Percentiles rank a stretch among this genome's conserved stretches.
Conservation (phyloP, 2,888 invertebrate genomes). For the Parnassius mnemosyne region DNA sequence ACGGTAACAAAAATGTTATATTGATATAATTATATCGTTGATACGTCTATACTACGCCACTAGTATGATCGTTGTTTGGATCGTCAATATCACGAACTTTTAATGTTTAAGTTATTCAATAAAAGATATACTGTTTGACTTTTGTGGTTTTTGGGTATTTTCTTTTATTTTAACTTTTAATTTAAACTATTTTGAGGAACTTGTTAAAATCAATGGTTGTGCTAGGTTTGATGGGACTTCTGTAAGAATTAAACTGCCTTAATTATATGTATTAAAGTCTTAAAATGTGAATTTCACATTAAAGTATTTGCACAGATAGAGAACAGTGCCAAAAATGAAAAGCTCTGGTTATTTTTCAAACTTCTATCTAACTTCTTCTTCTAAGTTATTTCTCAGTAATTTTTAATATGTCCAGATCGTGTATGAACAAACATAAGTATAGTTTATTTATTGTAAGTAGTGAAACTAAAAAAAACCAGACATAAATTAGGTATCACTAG, state of each 20-base stretch:
- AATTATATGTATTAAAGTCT: not conserved
- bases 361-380: too few relatives aligned
- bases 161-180: not conserved
- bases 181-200: not conserved
- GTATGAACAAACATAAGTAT: too few relatives aligned
- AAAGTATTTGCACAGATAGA: too few relatives aligned
- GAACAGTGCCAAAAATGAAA: too few relatives aligned
- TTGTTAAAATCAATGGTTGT: not conserved
- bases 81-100: slow-evolving; percentile 1
- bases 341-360: too few relatives aligned
- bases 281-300: not conserved
- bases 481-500: too few relatives aligned
- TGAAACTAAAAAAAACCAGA: too few relatives aligned
- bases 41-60: not conserved
- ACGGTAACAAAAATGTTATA: too few relatives aligned
- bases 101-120: slow-evolving; percentile 2
- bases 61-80: not conserved
- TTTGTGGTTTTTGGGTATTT: not conserved
- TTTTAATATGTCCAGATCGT: too few relatives aligned
- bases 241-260: not conserved
- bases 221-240: not conserved
- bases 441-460: too few relatives aligned
- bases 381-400: too few relatives aligned
- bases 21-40: too few relatives aligned
- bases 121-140: not conserved